Base-by-base conservation (phyloP, 2,888 invertebrate genomes). In the Mechanitis mazaeus region DNA sequence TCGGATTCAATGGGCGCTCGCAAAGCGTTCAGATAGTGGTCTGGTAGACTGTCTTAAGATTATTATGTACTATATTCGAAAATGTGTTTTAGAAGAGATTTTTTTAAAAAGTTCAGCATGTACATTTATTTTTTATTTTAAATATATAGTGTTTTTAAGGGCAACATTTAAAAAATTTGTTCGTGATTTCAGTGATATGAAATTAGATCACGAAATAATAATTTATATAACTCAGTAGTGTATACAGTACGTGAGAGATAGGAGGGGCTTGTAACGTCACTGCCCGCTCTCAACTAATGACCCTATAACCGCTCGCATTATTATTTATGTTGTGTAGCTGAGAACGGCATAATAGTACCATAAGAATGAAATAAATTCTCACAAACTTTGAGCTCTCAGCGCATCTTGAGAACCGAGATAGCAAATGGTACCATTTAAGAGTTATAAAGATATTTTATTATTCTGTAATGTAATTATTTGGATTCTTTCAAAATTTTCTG, bases 271-370 rank as follows among this genome's bases (percentile, higher is more conserved):
- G 71, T 75, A 78, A 77, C 81, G 83, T 84, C 83, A 84, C 79
- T 81, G 78, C 77, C 79, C 83, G 81, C 80, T 83, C 79, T 72
- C 77, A 76, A 84, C 85, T 87, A 89, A 89, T 87, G 87, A 87
- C 84, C 84, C 83, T 84, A 87, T 88, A 89, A 88, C 86, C 81
- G 82, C 72, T 78, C 80, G 82, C 85, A 85, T 88, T 88, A 87
- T 88, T 89, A 89, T 89, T 88, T 89, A 88, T 88, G 85, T 85
- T 89, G 87, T 88, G 85, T 85, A 84, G 84, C 84, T 84, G 87
- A 81, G 85, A 86, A 85, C 85, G 83, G 86, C 83, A 87, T 89
- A 87, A 88, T 88, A 87, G 84, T 83, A 83, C 83, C 83, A 87
- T 89, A 89, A 87, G 86, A 87, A 85, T 83, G 82, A 87, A 84